A percentile compares a stretch with the other conserved stretches of the same genome.
These are phyloP conservation scores for Corapipo altera DNA, from an alignment of 2,113 vertebrate species.

Conservation along the genomic window DNA sequence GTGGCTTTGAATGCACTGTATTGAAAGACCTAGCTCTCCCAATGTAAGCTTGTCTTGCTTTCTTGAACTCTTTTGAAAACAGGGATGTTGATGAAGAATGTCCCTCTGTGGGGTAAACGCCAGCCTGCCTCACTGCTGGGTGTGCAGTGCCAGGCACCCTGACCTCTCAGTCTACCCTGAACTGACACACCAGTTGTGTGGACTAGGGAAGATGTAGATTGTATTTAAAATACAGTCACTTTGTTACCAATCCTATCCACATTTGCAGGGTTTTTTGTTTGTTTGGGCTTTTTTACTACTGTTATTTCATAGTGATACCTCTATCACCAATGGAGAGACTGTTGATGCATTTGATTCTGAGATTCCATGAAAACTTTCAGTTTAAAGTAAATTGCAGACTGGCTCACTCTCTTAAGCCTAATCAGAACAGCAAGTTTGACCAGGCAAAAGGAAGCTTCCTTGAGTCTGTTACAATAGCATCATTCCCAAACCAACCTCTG, in stretches of 20 bases:
- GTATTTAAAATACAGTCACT: neutral
- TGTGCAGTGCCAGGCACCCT: neutral
- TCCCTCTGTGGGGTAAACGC: neutral
- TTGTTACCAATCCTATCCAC: neutral
- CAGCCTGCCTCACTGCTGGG: neutral
- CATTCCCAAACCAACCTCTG: neutral
- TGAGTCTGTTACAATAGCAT: neutral
- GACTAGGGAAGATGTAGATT: neutral
- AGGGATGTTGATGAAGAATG: neutral
- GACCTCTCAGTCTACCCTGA: neutral
- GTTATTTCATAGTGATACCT: neutral
- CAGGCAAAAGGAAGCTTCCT: neutral
- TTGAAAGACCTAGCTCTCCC: neutral
- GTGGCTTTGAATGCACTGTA: neutral
- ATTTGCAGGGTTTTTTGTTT: neutral
- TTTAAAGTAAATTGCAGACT: neutral
- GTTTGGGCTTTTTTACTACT: neutral
- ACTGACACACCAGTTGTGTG: neutral
- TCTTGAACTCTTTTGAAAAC: neutral
- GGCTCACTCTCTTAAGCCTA: neutral
- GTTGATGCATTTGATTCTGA: neutral
- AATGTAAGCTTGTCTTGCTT: neutral
- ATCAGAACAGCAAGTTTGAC: neutral
- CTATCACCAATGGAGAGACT: neutral
- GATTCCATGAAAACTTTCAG: neutral